Evolutionary conservation across 2,113 vertebrate species (phyloP).

Genomic region (Talpa occidentalis): DNA sequence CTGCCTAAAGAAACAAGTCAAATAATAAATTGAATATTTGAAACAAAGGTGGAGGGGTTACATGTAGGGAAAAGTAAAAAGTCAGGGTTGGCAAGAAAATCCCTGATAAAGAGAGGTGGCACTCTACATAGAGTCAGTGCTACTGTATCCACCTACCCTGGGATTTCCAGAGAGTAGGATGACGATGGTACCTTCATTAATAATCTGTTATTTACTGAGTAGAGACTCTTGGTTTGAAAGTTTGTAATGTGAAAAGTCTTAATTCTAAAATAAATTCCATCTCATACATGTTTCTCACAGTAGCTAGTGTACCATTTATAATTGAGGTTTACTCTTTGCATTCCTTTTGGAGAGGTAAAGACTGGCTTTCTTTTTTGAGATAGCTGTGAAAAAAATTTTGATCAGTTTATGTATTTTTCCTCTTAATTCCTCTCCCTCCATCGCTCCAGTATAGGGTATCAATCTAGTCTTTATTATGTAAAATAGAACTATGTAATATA

Average conservation of each 20-base stretch:
- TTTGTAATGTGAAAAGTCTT: not conserved
- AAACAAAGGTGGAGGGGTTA: not conserved
- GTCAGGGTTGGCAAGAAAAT: not conserved
- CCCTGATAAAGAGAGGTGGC: not conserved
- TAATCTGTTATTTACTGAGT: not conserved
- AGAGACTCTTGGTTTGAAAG: conserved; percentile 28
- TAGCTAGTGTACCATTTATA: conserved; percentile 12
- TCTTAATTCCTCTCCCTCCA: not conserved
- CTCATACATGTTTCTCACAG: not conserved
- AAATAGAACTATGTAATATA: conserved; percentile 33
- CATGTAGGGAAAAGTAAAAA: not conserved
- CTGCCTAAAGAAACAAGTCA: conserved; percentile 4
- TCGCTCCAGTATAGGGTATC: not conserved
- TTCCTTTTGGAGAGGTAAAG: conserved; percentile 49
- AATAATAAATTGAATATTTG: not conserved
- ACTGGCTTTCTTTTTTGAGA: conserved; percentile 35
- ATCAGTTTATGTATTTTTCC: not conserved
- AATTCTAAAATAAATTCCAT: not conserved
- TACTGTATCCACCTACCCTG: not conserved
- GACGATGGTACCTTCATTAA: not conserved
- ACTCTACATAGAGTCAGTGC: not conserved
- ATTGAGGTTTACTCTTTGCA: conserved; percentile 8
- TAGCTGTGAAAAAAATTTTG: not conserved
- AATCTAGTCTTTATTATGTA: conserved; percentile 26
- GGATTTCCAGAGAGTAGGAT: not conserved